Conservation (phyloP, 2,113 vertebrate genomes). For the Atrichornis clamosus region DNA sequence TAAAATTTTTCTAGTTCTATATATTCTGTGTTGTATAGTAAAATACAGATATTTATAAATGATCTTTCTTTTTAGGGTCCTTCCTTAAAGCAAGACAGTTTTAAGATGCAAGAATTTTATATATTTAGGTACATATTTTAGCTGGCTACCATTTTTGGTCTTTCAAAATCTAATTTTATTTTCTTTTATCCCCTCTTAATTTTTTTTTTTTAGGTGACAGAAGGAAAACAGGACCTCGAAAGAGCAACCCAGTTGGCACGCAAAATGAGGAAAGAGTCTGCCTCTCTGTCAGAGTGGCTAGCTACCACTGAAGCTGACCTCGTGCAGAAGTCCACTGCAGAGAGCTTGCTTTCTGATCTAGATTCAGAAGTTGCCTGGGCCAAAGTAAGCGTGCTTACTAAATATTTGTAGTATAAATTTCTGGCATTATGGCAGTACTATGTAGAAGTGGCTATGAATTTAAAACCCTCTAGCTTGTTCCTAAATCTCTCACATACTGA, state of each 20-base stretch:
- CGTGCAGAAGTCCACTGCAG: slow-evolving; percentile 82
- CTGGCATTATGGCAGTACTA: neutral
- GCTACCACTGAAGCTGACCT: slow-evolving; percentile 78
- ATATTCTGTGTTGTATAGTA: neutral
- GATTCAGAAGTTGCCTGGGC: slow-evolving; percentile 91
- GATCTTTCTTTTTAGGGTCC: neutral
- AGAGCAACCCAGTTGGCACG: slow-evolving; percentile 85
- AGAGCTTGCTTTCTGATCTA: slow-evolving; percentile 83
- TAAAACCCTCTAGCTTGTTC: neutral
- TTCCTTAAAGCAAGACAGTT: neutral
- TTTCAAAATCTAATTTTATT: neutral
- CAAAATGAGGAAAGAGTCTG: slow-evolving; percentile 83
- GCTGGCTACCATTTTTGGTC: neutral
- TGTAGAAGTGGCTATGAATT: neutral
- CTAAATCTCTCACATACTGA: neutral
- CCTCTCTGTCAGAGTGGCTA: slow-evolving; percentile 86
- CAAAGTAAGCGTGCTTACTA: slow-evolving; percentile 78
- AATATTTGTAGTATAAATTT: neutral
- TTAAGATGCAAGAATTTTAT: neutral
- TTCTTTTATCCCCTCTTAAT: neutral
- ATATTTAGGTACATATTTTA: neutral
- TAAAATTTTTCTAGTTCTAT: neutral
- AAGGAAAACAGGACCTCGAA: slow-evolving; percentile 94
- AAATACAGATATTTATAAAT: neutral
- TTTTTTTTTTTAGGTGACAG: slow-evolving; percentile 82